Evolutionary conservation across 2,113 vertebrate genomes (phyloP), one percentile per base, ranked within the genome.

Genomic region (Callopanchax toddi): DNA sequence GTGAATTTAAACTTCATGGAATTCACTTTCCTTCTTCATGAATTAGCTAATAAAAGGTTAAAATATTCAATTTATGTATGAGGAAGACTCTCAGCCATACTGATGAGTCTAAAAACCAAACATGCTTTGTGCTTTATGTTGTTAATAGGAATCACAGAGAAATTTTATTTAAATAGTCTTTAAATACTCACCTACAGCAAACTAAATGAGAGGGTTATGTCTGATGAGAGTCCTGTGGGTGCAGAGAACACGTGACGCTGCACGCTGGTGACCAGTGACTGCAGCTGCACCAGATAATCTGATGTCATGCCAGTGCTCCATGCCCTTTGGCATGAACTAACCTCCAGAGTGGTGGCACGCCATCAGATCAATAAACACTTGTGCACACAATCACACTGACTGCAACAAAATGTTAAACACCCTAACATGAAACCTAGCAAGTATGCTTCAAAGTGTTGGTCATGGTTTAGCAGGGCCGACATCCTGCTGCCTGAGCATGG

Each of bases 261-360:
- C 61, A 60, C 32, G 55, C 29, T 49, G 56, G 52, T 5, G n/a
- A 17, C 48, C 54, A 65, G 58, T 78, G 62, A 86, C 83, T 71
- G 74, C 52, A 76, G 65, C 52, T 43, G 60, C 67, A 78, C 26
- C 74, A 61, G 81, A 79, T 84, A 84, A 84, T 82, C 26, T 74
- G 62, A 71, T 74, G 67, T 65, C 65, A 79, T 75, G 60, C 55
- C 37, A 56, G 64, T 69, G 53, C 73, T 72, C 60, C 56, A 56
- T 46, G 58, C 71, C 81, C 81, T 69, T 71, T 71, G 81, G 74
- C 71, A 63, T 61, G 22, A 81, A 59, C 68, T 74, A 84, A 81
- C 71, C 78, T 76, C 62, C 61, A 86, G 60, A 74, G 81, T 60
- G 73, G 56, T 71, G 60, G 69, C 65, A 76, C 64, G 58, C 55